phyloP scores from a whole-genome alignment of 2,797 vertebrate genomes.

The Numenius phaeopus region DNA sequence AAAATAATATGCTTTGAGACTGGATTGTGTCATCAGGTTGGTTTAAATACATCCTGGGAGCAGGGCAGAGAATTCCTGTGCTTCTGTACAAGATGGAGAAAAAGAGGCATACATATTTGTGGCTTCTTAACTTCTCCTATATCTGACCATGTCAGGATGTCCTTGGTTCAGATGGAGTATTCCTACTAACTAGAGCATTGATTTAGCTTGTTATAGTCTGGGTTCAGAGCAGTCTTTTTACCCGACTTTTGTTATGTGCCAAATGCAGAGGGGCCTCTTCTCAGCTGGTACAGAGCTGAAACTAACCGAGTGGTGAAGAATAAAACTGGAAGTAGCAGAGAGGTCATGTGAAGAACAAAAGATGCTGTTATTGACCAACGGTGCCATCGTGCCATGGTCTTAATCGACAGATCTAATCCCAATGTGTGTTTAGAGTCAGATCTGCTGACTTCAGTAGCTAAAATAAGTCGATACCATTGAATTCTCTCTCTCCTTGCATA shows the following conservation, averaged over 20 bases:
- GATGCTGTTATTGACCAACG: not conserved
- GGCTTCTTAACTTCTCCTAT: not conserved
- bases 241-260: not conserved
- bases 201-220: not conserved
- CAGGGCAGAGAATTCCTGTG: not conserved
- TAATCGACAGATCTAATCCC: constrained; percentile 30
- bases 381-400: not conserved
- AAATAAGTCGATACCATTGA: constrained; percentile 33
- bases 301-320: rapidly evolving
- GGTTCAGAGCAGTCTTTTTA: not conserved
- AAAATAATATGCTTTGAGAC: not conserved
- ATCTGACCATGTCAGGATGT: not conserved
- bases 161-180: not conserved
- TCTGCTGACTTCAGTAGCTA: constrained; percentile 47
- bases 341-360: constrained; percentile 1
- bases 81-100: not conserved
- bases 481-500: constrained; percentile 36
- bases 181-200: not conserved
- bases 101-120: not conserved
- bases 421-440: not conserved
- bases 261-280: not conserved
- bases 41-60: not conserved
- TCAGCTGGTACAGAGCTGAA: not conserved
- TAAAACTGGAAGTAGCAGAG: not conserved
- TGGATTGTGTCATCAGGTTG: not conserved